Evolutionary conservation across 2,888 invertebrate genomes (phyloP).

Genomic region (Leucophora obtusa): DNA sequence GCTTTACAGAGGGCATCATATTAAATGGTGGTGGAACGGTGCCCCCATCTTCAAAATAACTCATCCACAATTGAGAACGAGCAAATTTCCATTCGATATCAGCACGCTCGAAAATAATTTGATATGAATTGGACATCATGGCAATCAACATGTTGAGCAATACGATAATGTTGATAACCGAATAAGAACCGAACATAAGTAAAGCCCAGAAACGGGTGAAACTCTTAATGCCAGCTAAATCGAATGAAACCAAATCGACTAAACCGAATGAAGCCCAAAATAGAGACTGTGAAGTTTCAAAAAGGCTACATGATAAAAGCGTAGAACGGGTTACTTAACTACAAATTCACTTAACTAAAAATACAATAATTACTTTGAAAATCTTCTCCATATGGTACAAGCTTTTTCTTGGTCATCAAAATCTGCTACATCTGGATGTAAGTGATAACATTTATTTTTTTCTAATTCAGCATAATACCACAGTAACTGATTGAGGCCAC

Average conservation of each 20-base stretch:
- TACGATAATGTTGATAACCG: slow-evolving; percentile 97
- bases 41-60: slow-evolving; percentile 95
- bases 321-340: background rate
- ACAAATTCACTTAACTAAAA: no score
- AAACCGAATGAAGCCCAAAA: slow-evolving; percentile 99
- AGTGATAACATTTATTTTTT: slow-evolving; percentile 90
- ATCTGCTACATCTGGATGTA: slow-evolving; percentile 85
- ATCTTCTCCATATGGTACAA: slow-evolving; percentile 91
- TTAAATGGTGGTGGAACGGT: slow-evolving; percentile 97
- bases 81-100: slow-evolving; percentile 99
- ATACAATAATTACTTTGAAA: slow-evolving; percentile 85
- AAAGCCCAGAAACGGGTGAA: slow-evolving; percentile 98
- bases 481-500: slow-evolving; percentile 94
- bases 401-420: slow-evolving; percentile 91
- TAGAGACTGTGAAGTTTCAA: slow-evolving; percentile 97
- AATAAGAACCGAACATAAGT: slow-evolving; percentile 98
- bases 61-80: slow-evolving; percentile 96
- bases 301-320: slow-evolving; percentile 84
- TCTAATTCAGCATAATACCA: slow-evolving; percentile 96
- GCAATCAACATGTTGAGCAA: slow-evolving; percentile 98
- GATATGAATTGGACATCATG: slow-evolving; percentile 99
- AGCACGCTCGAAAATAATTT: slow-evolving; percentile 96
- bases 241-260: slow-evolving; percentile 95
- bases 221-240: slow-evolving; percentile 95
- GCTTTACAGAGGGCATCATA: slow-evolving; percentile 92